phyloP scores from a whole-genome alignment of 2,888 invertebrate species.

The Chesias legatella region DNA sequence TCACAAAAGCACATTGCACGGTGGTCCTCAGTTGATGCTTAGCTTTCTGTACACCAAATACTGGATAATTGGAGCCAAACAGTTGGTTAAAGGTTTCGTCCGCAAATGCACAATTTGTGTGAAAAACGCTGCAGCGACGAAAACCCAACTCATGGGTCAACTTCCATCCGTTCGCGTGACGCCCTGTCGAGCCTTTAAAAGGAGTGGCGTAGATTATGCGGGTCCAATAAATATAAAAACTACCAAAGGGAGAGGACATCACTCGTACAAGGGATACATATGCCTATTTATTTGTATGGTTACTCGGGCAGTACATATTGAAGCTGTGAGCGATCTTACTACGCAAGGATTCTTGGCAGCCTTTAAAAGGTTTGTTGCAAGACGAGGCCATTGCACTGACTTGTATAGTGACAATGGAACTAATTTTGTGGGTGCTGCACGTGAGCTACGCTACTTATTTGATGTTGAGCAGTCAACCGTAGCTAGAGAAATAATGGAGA shows the following conservation, averaged over 20 bases:
- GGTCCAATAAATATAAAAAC: constrained; percentile 21
- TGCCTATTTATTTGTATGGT: too few species aligned
- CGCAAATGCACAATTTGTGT: constrained; percentile 1
- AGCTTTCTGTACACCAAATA: not conserved
- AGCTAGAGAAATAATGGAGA: not conserved
- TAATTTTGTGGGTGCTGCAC: constrained; percentile 12
- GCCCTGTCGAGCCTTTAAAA: constrained; percentile 16
- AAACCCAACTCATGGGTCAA: not conserved
- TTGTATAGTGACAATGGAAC: constrained; percentile 21
- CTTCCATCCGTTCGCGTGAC: constrained; percentile 12
- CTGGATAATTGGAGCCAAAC: constrained; percentile 1
- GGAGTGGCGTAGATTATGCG: constrained; percentile 24
- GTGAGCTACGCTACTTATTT: not conserved
- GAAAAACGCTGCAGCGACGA: constrained; percentile 14
- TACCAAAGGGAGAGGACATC: constrained; percentile 17
- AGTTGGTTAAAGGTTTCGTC: not conserved
- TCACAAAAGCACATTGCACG: constrained; percentile 25
- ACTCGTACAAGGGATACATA: constrained; percentile 18
- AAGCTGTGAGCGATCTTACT: constrained; percentile 13
- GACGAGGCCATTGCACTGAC: constrained; percentile 7
- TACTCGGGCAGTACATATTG: constrained; percentile 1
- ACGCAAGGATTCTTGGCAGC: constrained; percentile 23
- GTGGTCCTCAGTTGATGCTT: constrained; percentile 22
- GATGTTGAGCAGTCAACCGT: not conserved
- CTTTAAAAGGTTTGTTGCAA: constrained; percentile 3